phyloP scores from a whole-genome alignment of 2,888 invertebrate species.

The Eristalis pertinax region DNA sequence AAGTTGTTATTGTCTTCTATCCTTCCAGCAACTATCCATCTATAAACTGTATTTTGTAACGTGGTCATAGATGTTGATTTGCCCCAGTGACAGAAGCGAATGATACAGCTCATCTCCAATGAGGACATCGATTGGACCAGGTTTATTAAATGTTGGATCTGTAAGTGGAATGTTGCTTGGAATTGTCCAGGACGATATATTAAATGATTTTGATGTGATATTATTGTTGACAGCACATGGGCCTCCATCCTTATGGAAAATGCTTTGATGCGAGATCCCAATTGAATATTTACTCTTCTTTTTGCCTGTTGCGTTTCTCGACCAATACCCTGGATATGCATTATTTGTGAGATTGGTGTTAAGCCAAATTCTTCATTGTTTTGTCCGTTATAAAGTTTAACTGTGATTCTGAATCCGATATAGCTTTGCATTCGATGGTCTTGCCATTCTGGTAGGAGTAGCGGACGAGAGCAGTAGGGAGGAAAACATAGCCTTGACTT shows the following conservation, averaged over 20 bases:
- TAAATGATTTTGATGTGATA: conserved; percentile 29
- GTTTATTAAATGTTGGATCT: conserved; percentile 38
- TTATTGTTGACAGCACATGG: conserved; percentile 7
- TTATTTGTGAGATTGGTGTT: conserved; percentile 9
- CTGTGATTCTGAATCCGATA: conserved; percentile 1
- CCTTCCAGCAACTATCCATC: too few species aligned
- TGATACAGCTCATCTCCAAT: too few species aligned
- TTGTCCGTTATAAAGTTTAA: background rate
- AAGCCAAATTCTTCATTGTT: too few species aligned
- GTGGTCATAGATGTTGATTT: too few species aligned
- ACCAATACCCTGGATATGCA: conserved; percentile 9
- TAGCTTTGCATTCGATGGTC: background rate
- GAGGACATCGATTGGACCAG: too few species aligned
- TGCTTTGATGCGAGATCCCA: background rate
- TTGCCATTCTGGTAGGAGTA: background rate
- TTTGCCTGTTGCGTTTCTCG: background rate
- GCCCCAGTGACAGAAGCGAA: too few species aligned
- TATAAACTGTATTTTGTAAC: too few species aligned
- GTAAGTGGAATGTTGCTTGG: conserved; percentile 49
- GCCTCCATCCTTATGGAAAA: conserved; percentile 8
- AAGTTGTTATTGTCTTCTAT: background rate
- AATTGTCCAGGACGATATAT: conserved; percentile 37
- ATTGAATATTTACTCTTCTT: background rate
- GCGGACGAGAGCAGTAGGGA: background rate
- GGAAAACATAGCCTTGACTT: background rate